Evolutionary conservation across 2,113 vertebrate species (phyloP).

Genomic region (Melanerpes formicivorus): DNA sequence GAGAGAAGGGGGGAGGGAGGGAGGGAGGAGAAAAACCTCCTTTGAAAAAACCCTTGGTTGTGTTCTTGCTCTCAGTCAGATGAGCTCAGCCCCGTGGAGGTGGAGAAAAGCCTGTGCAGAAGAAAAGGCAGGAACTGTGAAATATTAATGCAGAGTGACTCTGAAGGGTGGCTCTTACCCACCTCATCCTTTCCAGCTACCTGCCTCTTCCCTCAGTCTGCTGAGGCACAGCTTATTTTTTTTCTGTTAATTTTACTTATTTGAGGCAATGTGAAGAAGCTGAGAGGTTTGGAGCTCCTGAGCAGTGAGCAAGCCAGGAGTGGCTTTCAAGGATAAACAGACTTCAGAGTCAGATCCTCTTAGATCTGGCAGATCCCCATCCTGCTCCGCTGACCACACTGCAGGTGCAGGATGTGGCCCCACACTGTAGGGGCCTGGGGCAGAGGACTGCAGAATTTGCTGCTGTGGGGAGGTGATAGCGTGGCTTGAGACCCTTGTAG

Average conservation of each 20-base stretch:
- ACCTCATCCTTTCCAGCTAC: background rate
- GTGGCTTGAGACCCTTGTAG: rapidly evolving
- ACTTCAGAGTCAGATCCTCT: background rate
- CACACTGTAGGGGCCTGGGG: background rate
- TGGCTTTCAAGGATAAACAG: background rate
- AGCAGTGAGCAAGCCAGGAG: background rate
- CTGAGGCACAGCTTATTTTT: background rate
- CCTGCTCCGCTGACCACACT: background rate
- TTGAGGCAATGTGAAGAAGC: background rate
- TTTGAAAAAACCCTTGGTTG: background rate
- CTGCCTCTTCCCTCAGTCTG: background rate
- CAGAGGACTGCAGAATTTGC: background rate
- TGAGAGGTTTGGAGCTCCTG: background rate
- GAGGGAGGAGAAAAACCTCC: background rate
- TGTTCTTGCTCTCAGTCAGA: slow-evolving; percentile 18
- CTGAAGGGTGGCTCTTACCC: background rate
- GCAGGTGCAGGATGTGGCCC: rapidly evolving
- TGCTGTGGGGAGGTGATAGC: background rate
- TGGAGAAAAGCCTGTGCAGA: background rate
- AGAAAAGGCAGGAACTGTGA: background rate
- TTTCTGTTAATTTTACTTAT: background rate
- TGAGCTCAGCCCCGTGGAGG: slow-evolving; percentile 19
- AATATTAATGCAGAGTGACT: background rate
- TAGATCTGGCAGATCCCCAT: rapidly evolving
- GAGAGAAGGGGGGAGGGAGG: background rate